These are phyloP conservation scores for Magallana angulata DNA, from an alignment of 1,140 invertebrate species.

Conservation along the genomic window DNA sequence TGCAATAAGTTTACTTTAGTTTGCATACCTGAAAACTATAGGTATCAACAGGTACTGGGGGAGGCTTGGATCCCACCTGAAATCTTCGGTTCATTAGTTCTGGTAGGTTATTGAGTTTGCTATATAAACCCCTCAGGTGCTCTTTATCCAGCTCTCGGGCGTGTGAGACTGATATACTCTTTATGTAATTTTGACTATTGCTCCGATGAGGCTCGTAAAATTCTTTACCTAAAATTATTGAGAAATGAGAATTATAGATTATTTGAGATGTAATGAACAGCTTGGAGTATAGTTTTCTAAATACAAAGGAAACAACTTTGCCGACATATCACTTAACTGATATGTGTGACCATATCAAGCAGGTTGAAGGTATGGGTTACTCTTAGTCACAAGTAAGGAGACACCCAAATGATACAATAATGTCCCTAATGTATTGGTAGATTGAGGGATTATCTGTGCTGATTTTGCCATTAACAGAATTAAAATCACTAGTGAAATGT, in stretches of 20 bases:
- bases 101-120: neutral
- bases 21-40: neutral
- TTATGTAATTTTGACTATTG: neutral
- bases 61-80: conserved; percentile 24
- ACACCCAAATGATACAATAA: no score
- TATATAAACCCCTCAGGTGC: conserved; percentile 23
- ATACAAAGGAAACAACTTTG: no score
- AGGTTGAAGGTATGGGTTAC: no score
- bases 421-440: neutral
- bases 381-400: no score
- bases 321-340: no score
- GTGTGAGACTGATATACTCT: conserved; percentile 1
- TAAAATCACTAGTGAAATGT: neutral
- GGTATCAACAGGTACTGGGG: neutral
- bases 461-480: neutral
- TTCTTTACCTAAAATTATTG: neutral
- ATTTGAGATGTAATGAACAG: no score
- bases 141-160: neutral
- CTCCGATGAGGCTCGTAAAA: neutral
- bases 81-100: conserved; percentile 40
- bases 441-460: neutral
- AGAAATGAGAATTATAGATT: no score
- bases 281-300: no score
- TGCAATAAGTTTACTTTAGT: no score
- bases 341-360: no score